Evolutionary conservation across 2,888 invertebrate species (phyloP).

Genomic region (Aethes cnicana): DNA sequence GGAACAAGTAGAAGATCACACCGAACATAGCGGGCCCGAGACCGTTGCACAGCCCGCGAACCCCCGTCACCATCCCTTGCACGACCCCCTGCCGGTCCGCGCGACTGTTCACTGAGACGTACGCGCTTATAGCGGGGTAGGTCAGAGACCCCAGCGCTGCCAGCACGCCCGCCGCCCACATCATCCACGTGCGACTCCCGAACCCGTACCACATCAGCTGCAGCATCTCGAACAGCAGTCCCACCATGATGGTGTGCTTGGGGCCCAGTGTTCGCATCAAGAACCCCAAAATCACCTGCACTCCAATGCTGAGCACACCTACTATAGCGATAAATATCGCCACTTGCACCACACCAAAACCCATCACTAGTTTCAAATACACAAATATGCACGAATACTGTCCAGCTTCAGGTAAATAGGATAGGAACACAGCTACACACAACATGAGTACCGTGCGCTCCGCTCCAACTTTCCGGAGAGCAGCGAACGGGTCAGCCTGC

Average conservation of each 20-base stretch:
- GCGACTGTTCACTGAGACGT: slow-evolving; percentile 98
- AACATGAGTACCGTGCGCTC: slow-evolving; percentile 98
- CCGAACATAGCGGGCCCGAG: slow-evolving; percentile 99
- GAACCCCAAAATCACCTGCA: slow-evolving; percentile 93
- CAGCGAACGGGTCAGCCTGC: slow-evolving; percentile 98
- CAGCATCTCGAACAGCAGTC: slow-evolving; percentile 96
- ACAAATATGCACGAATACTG: slow-evolving; percentile 99
- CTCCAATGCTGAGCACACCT: slow-evolving; percentile 96
- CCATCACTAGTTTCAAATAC: slow-evolving; percentile 98
- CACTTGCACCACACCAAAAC: slow-evolving; percentile 96
- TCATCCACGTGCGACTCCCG: slow-evolving; percentile 98
- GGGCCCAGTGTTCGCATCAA: slow-evolving; percentile 93
- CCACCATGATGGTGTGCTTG: slow-evolving; percentile 98
- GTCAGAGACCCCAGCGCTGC: slow-evolving; percentile 98
- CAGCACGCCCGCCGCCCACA: slow-evolving; percentile 99
- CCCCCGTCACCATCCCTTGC: slow-evolving; percentile 99
- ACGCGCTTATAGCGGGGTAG: slow-evolving; percentile 99
- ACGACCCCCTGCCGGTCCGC: slow-evolving; percentile 98
- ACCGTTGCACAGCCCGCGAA: slow-evolving; percentile 98
- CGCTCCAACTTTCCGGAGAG: slow-evolving; percentile 94
- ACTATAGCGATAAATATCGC: slow-evolving; percentile 98
- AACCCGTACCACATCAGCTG: slow-evolving; percentile 99
- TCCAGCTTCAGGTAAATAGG: slow-evolving; percentile 98
- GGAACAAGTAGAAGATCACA: slow-evolving; percentile 98
- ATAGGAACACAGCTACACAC: slow-evolving; percentile 98